phyloP scores from a whole-genome alignment of 2,797 vertebrate genomes.

The Hemitrygon akajei region DNA sequence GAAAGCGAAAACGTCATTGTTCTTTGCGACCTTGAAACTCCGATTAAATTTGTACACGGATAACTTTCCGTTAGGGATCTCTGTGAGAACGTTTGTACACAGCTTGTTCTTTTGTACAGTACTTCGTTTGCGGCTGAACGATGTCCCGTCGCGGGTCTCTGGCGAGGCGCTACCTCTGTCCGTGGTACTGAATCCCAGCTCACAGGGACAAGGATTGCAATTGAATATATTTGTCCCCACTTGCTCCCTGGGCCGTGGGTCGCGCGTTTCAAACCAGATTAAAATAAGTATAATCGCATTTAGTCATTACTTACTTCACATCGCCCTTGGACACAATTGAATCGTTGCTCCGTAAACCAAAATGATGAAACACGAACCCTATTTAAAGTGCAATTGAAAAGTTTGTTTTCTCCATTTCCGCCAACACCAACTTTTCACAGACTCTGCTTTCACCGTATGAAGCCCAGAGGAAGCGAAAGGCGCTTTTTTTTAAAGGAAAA shows the following conservation, averaged over 20 bases:
- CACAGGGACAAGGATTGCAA: not conserved
- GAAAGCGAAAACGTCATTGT: constrained; percentile 59
- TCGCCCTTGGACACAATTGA: not conserved
- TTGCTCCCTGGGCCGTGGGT: not conserved
- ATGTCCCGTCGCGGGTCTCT: constrained; percentile 44
- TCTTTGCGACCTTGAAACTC: constrained; percentile 59
- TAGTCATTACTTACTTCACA: not conserved
- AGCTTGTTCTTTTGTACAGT: constrained; percentile 54
- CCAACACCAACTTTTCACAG: not conserved
- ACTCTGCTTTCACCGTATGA: not conserved
- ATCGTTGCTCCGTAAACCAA: not conserved
- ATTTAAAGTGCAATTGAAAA: not conserved
- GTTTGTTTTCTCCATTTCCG: not conserved
- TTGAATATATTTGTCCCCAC: not conserved
- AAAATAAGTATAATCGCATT: not conserved
- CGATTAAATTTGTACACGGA: constrained; percentile 65
- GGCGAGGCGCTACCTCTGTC: not conserved
- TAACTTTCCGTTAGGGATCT: constrained; percentile 59
- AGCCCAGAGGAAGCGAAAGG: not conserved
- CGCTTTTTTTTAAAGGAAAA: not conserved
- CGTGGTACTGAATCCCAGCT: not conserved
- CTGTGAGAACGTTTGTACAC: constrained; percentile 62
- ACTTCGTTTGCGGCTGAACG: constrained; percentile 39
- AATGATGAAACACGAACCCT: too few species aligned
- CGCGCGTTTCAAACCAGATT: not conserved